Evolutionary conservation across 2,888 invertebrate genomes (phyloP).

Genomic region (Hemithea aestivaria): DNA sequence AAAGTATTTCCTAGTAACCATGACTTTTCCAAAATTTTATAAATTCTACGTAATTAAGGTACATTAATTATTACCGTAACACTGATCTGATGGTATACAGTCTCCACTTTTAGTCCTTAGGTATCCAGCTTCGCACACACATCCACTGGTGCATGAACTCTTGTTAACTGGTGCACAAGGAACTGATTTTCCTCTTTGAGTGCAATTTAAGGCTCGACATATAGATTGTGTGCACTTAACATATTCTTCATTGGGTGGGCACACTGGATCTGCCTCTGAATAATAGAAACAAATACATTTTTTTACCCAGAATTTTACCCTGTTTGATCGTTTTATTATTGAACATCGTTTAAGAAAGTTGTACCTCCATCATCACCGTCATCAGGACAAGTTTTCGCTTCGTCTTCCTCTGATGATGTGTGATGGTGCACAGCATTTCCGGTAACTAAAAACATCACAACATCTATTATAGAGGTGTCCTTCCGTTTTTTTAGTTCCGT

Average conservation of each 20-base stretch:
- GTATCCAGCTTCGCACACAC: constrained; percentile 27
- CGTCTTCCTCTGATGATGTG: too few species aligned
- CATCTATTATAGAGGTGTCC: background rate
- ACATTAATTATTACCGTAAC: constrained; percentile 20
- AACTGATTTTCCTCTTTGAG: constrained; percentile 14
- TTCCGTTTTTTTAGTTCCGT: too few species aligned
- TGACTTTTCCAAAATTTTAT: too few species aligned
- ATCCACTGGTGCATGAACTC: constrained; percentile 23
- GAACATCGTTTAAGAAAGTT: background rate
- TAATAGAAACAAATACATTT: background rate
- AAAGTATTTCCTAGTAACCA: too few species aligned
- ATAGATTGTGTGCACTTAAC: constrained; percentile 6
- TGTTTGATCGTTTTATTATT: too few species aligned
- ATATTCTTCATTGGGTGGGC: constrained; percentile 8
- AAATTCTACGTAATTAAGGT: too few species aligned
- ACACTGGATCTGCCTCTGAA: constrained; percentile 1
- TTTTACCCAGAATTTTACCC: too few species aligned
- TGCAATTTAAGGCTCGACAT: constrained; percentile 8
- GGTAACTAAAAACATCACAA: too few species aligned
- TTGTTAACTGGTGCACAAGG: constrained; percentile 1
- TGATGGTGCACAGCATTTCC: too few species aligned
- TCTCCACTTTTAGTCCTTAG: constrained; percentile 23
- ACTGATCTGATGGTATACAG: constrained; percentile 29
- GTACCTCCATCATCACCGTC: too few species aligned
- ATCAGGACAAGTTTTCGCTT: too few species aligned